Base-by-base conservation (phyloP, 1,140 invertebrate species). In the Eriosoma lanigerum region DNA sequence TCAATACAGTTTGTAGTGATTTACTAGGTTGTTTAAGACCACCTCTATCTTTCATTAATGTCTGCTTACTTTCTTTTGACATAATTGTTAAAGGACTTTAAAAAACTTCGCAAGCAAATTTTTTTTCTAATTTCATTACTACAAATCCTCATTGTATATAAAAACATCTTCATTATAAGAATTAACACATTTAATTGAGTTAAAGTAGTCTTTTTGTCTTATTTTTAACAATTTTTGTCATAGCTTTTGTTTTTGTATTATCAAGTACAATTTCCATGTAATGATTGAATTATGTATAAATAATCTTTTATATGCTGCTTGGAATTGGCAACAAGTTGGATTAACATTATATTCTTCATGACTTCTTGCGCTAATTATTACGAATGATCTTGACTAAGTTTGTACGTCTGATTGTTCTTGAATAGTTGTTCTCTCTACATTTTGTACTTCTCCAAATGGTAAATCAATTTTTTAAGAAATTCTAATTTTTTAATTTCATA, bases 261-360 rank as follows among this genome's bases (percentile, higher is more conserved):
- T 68, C 38, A 10, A 46, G 29, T 38, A 70, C 66, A 48, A 24
- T 70, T 70, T 70, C 66, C 66, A 70, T 24, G 21, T 8, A n/a
- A 12, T 19, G 66, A 70, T 48, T 48, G 15, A 5, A 5, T 70
- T 70, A 48, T 48, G 66, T 15, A 26, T 19, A 10, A 64, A 64
- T n/a, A 64, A 38, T 19, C 19, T 38, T 64, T 64, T 64, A n/a
- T 64, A 64, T 3, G 66, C 38, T 1, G 66, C 21, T 46, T 46
- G 38, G 13, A 70, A 70, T 24, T 70, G n/a, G 3, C 21, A 10
- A 48, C 66, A 70, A 15, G 66, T 70, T 13, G 66, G 46, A 19
- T 50, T 70, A 24, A 26, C 44, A 70, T n/a, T 70, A 50, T 48
- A 70, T 4, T 44, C 66, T 24, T 21, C 46, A 48, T 10, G 12